Evolutionary conservation across 2,113 vertebrate species (phyloP).

Genomic region (Pedetes capensis): DNA sequence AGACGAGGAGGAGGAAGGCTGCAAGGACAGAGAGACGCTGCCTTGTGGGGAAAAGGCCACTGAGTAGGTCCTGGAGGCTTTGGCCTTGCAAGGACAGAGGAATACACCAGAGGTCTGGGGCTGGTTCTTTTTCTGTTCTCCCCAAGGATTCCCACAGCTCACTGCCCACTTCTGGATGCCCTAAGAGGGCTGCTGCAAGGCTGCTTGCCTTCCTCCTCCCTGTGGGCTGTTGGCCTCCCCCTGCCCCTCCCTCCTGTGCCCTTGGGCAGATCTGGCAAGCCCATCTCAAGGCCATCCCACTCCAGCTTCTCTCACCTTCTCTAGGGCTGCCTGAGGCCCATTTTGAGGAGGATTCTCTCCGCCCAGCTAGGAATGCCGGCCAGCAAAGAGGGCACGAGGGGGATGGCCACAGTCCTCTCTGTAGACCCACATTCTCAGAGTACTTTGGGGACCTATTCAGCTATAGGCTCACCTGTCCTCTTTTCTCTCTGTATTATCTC

Average conservation of each 20-base stretch:
- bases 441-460: background rate
- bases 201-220: background rate
- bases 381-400: background rate
- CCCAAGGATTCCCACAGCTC: background rate
- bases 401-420: background rate
- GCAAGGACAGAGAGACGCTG: background rate
- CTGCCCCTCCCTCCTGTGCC: background rate
- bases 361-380: background rate
- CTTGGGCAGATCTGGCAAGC: background rate
- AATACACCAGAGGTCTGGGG: background rate
- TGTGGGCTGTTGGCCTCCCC: background rate
- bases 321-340: background rate
- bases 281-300: background rate
- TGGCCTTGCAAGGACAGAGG: background rate
- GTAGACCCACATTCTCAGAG: background rate
- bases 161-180: background rate
- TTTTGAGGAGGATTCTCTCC: background rate
- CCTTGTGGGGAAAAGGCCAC: background rate
- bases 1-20: background rate
- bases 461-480: background rate
- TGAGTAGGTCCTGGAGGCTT: background rate
- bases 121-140: background rate
- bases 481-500: background rate
- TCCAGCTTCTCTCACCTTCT: background rate
- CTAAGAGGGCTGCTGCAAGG: background rate